A percentile compares a stretch with the other conserved stretches of the same genome.
phyloP scores from a whole-genome alignment of 2,113 vertebrate genomes.

The Sander lucioperca region DNA sequence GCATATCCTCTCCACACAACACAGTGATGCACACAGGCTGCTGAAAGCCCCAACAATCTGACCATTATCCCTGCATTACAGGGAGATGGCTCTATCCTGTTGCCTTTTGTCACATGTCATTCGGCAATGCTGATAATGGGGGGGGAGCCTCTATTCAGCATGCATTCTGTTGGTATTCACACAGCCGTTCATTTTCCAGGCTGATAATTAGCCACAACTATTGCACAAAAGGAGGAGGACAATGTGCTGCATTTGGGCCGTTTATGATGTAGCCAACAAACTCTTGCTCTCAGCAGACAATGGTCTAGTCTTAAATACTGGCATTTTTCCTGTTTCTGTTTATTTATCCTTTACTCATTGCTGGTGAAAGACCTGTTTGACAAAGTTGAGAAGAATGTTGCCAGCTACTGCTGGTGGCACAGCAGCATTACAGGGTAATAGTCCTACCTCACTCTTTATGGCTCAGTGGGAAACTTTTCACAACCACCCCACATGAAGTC shows the following conservation, averaged over 20 bases:
- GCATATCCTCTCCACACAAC: constrained; percentile 57
- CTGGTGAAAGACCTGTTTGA: constrained; percentile 55
- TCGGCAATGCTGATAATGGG: constrained; percentile 75
- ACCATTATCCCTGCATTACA: constrained; percentile 73
- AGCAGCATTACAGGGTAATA: constrained; percentile 33
- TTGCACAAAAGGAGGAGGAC: constrained; percentile 66
- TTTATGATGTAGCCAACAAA: constrained; percentile 48
- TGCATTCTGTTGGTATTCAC: constrained; percentile 60
- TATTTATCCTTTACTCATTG: constrained; percentile 48
- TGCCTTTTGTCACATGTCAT: constrained; percentile 78
- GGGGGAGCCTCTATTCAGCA: constrained; percentile 46
- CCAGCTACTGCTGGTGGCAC: constrained; percentile 44
- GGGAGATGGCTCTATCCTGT: constrained; percentile 73
- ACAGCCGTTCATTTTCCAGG: constrained; percentile 69
- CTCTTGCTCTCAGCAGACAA: constrained; percentile 38
- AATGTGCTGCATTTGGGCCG: constrained; percentile 59
- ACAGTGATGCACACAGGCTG: constrained; percentile 49
- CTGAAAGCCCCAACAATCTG: constrained; percentile 64
- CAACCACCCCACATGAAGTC: constrained; percentile 39
- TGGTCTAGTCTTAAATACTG: constrained; percentile 35
- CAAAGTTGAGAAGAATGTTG: constrained; percentile 31
- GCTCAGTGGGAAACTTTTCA: constrained; percentile 54
- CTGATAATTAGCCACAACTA: constrained; percentile 74
- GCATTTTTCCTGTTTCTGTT: constrained; percentile 40
- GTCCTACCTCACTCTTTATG: constrained; percentile 37